Conservation (phyloP, 2,797 vertebrate species). For the Arrhamphus sclerolepis region DNA sequence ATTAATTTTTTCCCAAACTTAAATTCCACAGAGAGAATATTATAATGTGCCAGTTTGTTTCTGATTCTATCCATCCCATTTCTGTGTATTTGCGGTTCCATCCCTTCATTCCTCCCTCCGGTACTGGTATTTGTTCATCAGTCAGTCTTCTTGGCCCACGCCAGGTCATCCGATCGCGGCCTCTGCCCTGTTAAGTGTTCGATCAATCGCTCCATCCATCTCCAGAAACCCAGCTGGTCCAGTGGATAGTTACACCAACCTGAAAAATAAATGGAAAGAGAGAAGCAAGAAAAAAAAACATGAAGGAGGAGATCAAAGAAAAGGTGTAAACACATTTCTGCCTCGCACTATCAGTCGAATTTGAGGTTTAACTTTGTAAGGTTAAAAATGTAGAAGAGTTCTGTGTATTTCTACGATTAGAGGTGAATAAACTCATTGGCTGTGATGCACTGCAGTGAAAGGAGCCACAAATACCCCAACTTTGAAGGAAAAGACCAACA, state of each 20-base stretch:
- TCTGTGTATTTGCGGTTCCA: not conserved
- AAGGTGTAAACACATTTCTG: not conserved
- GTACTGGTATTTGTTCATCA: constrained; percentile 47
- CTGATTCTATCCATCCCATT: constrained; percentile 3
- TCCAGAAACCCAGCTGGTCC: constrained; percentile 82
- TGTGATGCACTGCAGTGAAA: too few relatives aligned
- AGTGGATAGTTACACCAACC: constrained; percentile 84
- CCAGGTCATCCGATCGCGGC: constrained; percentile 80
- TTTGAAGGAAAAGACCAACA: too few relatives aligned
- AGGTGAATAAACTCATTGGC: too few relatives aligned
- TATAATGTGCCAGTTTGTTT: constrained; percentile 3
- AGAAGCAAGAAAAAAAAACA: too few relatives aligned
- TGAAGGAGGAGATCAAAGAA: not conserved
- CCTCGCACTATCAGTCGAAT: too few relatives aligned
- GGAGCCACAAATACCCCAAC: too few relatives aligned
- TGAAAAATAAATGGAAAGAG: constrained; percentile 28
- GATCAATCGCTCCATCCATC: constrained; percentile 75
- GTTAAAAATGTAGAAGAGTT: too few relatives aligned
- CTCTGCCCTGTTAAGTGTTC: constrained; percentile 73
- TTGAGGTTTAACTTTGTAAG: too few relatives aligned
- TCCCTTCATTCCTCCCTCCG: not conserved
- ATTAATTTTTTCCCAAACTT: not conserved
- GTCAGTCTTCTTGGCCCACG: constrained; percentile 81
- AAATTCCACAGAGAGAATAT: constrained; percentile 28
- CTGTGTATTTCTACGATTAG: too few relatives aligned